Conservation (phyloP, 2,797 vertebrate species). For the Crocodylus rhombifer region DNA sequence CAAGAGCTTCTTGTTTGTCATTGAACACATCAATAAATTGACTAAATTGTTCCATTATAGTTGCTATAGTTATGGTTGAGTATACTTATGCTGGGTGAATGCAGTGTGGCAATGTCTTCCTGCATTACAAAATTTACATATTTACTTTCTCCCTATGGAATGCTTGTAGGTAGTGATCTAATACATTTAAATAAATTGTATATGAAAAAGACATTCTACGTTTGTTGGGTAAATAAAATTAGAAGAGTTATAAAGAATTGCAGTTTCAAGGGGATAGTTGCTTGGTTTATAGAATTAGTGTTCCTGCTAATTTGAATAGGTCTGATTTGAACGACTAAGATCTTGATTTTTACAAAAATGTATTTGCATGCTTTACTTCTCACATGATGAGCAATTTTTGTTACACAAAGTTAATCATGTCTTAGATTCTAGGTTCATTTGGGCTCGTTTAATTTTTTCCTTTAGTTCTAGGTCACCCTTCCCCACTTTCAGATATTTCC, state of each 20-base stretch:
- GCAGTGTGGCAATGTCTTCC: not conserved
- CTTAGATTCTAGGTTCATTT: not conserved
- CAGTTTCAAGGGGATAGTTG: not conserved
- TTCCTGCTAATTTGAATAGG: not conserved
- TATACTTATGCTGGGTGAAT: not conserved
- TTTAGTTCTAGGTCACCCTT: too few relatives aligned
- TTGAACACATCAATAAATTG: not conserved
- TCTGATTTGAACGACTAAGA: not conserved
- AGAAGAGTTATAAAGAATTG: not conserved
- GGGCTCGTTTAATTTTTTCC: fast-evolving
- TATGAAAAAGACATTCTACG: not conserved
- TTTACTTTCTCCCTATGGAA: not conserved
- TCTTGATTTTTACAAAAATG: too few relatives aligned
- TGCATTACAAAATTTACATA: not conserved
- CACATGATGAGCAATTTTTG: too few relatives aligned
- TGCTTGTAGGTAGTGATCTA: not conserved
- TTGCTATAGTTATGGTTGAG: not conserved
- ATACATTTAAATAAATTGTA: not conserved
- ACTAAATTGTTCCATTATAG: not conserved
- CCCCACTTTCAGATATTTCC: too few relatives aligned
- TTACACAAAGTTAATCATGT: too few relatives aligned
- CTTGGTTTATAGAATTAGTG: not conserved
- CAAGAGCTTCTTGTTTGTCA: not conserved
- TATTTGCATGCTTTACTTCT: too few relatives aligned
- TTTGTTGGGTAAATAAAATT: not conserved